Percentiles rank a stretch among this genome's conserved stretches.
Conservation (phyloP, 2,797 vertebrate genomes). For the Coregonus sp. region DNA sequence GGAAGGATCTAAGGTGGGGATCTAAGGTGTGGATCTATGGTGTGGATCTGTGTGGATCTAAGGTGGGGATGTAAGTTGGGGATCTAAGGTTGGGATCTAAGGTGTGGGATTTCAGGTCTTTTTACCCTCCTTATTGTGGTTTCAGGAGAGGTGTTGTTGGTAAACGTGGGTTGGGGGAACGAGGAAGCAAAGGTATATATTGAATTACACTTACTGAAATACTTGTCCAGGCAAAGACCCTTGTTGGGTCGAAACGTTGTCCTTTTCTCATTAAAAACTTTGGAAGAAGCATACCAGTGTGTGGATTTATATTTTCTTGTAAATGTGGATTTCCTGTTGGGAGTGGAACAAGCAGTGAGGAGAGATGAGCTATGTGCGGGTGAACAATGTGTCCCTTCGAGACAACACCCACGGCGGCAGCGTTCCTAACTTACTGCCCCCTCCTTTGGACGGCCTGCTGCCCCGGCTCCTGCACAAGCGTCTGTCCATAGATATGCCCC, state of each 20-base stretch:
- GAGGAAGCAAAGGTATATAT: neutral
- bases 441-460: conserved; percentile 29
- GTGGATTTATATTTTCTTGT: too few species aligned
- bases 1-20: neutral
- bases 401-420: conserved; percentile 67
- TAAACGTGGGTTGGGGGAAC: neutral
- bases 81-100: neutral
- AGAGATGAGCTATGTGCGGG: conserved; percentile 19
- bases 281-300: too few species aligned
- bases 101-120: neutral
- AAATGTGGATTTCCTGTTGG: neutral
- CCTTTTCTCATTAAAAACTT: too few species aligned
- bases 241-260: too few species aligned
- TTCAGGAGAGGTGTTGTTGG: neutral
- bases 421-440: conserved; percentile 59
- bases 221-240: neutral
- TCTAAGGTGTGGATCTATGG: too few species aligned
- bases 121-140: neutral
- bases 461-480: conserved; percentile 61
- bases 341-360: conserved; percentile 25
- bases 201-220: neutral
- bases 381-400: conserved; percentile 55
- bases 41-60: too few species aligned
- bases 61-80: too few species aligned
- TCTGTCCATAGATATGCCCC: conserved; percentile 62